Conservation (phyloP, 2,888 invertebrate genomes). For the Rhingia campestris region DNA sequence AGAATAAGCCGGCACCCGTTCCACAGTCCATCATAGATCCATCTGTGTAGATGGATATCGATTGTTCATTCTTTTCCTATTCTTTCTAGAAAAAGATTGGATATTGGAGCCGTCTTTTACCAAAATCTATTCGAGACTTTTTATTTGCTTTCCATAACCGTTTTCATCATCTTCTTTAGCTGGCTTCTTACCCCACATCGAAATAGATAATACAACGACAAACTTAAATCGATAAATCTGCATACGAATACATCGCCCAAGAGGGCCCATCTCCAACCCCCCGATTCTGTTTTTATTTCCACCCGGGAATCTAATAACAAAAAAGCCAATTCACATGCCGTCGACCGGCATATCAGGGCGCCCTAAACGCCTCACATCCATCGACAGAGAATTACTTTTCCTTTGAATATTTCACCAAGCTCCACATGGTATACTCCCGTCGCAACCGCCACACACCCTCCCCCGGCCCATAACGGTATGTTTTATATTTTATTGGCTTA, state of each 20-base stretch:
- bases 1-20: too few species aligned
- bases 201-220: slow-evolving; percentile 23
- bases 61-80: too few species aligned
- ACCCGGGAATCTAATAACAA: slow-evolving; percentile 62
- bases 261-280: too few species aligned
- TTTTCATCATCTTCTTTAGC: too few species aligned
- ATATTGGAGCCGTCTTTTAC: too few species aligned
- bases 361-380: slow-evolving; percentile 36
- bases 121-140: too few species aligned
- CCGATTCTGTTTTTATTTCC: slow-evolving; percentile 6
- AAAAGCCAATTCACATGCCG: slow-evolving; percentile 49
- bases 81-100: too few species aligned
- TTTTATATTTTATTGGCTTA: slow-evolving; percentile 59
- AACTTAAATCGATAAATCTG: slow-evolving; percentile 61
- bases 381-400: slow-evolving; percentile 35
- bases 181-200: not conserved
- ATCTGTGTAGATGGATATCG: too few species aligned
- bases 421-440: not conserved
- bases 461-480: slow-evolving; percentile 42
- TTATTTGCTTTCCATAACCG: too few species aligned
- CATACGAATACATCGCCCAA: slow-evolving; percentile 45
- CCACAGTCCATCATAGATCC: too few species aligned
- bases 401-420: slow-evolving; percentile 58
- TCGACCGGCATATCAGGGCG: slow-evolving; percentile 41
- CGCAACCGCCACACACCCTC: slow-evolving; percentile 6